These are phyloP conservation scores for Halcyon smyrnensis DNA, from an alignment of 2,797 vertebrate genomes.

Conservation along the genomic window DNA sequence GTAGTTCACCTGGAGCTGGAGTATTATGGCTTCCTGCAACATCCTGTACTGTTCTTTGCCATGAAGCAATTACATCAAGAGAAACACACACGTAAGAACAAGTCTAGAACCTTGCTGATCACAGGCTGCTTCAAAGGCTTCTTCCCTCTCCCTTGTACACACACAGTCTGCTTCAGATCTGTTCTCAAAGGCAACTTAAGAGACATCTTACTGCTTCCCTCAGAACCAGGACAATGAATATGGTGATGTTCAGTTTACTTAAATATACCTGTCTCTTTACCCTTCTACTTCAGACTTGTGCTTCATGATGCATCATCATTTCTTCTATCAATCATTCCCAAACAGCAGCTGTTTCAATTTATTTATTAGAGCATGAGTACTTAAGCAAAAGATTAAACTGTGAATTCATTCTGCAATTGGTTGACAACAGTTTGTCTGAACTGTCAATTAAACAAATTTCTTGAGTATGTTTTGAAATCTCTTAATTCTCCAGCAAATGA, in stretches of 20 bases:
- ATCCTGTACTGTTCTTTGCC: not conserved
- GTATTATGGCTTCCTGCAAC: not conserved
- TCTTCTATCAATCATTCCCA: not conserved
- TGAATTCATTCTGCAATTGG: not conserved
- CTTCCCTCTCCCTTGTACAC: not conserved
- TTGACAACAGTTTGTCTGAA: constrained; percentile 3
- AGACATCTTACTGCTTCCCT: not conserved
- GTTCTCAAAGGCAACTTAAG: not conserved
- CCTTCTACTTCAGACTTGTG: not conserved
- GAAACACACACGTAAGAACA: not conserved
- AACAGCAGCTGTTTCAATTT: not conserved
- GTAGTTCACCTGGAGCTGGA: not conserved
- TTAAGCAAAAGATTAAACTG: not conserved
- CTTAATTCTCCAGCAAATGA: constrained; percentile 1
- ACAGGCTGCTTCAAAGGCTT: not conserved
- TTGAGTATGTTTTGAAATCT: constrained; percentile 1
- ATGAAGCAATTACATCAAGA: not conserved
- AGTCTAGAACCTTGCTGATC: not conserved
- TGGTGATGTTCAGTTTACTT: not conserved
- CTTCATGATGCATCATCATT: not conserved
- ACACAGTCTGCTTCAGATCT: not conserved
- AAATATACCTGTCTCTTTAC: not conserved
- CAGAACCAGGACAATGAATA: not conserved
- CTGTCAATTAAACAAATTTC: constrained; percentile 17
- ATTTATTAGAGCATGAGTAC: not conserved